Percentiles rank a stretch among this genome's conserved stretches.
These are phyloP conservation scores for Hephaestus fuliginosus DNA, from an alignment of 2,797 vertebrate genomes.

Conservation along the genomic window DNA sequence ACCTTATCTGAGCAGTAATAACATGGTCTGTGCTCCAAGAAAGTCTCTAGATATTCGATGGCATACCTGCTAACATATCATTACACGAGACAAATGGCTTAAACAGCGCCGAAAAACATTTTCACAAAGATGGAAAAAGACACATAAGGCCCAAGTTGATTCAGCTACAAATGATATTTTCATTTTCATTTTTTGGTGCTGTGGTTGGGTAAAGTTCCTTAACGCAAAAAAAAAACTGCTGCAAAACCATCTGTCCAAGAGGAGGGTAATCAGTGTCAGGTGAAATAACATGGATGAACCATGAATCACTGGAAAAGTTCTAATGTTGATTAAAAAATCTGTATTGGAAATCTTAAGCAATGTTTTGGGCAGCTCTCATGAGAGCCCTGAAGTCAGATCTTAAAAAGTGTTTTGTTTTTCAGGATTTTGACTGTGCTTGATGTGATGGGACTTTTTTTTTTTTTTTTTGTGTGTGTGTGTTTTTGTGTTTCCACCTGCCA, in stretches of 20 bases:
- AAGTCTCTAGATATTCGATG: constrained; percentile 39
- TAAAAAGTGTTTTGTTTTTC: constrained; percentile 15
- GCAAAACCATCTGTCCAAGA: constrained; percentile 56
- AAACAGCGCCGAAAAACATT: constrained; percentile 34
- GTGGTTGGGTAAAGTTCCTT: constrained; percentile 46
- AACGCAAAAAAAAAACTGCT: constrained; percentile 26
- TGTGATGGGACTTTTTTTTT: constrained; percentile 3
- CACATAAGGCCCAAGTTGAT: constrained; percentile 46
- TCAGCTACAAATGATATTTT: constrained; percentile 70
- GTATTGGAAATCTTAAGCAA: constrained; percentile 55
- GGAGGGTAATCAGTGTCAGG: constrained; percentile 74
- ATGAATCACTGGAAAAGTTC: constrained; percentile 58
- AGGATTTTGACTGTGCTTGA: not conserved
- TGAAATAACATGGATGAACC: constrained; percentile 65
- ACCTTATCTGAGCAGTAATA: constrained; percentile 30
- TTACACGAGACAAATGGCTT: constrained; percentile 51
- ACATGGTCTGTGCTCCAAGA: constrained; percentile 9
- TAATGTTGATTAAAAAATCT: constrained; percentile 66
- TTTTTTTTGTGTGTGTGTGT: not conserved
- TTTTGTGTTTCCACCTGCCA: constrained; percentile 28
- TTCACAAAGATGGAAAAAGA: constrained; percentile 42
- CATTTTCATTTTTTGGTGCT: constrained; percentile 52
- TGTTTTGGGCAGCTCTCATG: constrained; percentile 17
- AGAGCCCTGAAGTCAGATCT: not conserved
- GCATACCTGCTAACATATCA: constrained; percentile 41